Base-by-base conservation (phyloP, 2,888 invertebrate genomes). In the Diabrotica balteata region DNA sequence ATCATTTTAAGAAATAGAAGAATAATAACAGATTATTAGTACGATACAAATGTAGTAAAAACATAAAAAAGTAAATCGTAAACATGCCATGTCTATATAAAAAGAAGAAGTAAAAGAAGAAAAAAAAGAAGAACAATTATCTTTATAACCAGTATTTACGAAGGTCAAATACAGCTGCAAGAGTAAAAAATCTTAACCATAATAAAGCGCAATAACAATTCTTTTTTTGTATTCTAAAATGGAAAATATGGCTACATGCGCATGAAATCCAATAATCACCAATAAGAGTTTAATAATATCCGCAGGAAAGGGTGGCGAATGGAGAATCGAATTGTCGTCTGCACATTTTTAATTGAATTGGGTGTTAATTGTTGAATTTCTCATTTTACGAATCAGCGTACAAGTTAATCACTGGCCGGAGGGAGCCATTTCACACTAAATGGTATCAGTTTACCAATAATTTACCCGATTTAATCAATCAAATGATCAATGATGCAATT, bases 361-460 rank as follows among this genome's bases (percentile, higher is more conserved):
- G 72, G 74, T 75, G 79, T 78, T 80, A 80, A 81, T 80, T 80
- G 78, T 78, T 75, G 79, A 76, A 81, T 80, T 82, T 78, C 80
- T 80, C 80, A 83, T 83, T 83, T 82, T 82, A 82, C 83, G 82
- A 82, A 81, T 81, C 82, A 80, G 75, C 79, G 81, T 82, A 74
- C 79, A 72, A 75, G 79, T 81, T 82, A 82, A 82, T 82, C 78
- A 79, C 77, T 76, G 72, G 81, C 81, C 80, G 75, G 73, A 72
- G 81, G 81, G 77, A 66, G 73, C 71, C 68, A 74, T 76, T 75
- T 69, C 76, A 66, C 66, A 69, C 72, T 75, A 75, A 78, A 78
- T 74, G 72, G 73, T 73, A 77, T 79, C 77, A 75, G 75, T 78
- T 79, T 78, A 74, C 76, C 75, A 74, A 79, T 78, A 76, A 78